Evolutionary conservation across 2,113 vertebrate species (phyloP).

Genomic region (Calyptomena viridis): DNA sequence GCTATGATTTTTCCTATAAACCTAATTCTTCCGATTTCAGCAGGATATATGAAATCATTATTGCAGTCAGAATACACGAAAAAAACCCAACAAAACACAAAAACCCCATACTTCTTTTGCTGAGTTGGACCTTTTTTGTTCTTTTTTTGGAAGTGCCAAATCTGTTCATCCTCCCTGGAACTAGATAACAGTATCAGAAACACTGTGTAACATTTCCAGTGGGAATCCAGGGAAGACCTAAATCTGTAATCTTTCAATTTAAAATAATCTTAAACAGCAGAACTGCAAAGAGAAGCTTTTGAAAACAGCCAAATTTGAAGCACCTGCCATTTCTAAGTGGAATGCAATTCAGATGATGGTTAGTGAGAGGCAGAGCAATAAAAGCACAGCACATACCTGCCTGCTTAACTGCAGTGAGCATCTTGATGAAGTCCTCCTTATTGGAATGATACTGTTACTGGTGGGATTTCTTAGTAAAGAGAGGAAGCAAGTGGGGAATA

Average conservation of each 20-base stretch:
- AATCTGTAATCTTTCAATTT: constrained; percentile 22
- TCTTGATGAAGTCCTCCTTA: not conserved
- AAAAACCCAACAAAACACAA: not conserved
- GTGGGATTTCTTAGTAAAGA: not conserved
- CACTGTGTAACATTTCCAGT: constrained; percentile 25
- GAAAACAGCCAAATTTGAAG: not conserved
- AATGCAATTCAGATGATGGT: not conserved
- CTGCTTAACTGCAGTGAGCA: not conserved
- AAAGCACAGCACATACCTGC: not conserved
- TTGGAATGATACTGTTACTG: not conserved
- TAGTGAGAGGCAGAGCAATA: not conserved
- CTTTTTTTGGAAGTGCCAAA: constrained; percentile 52
- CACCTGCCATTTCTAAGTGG: not conserved
- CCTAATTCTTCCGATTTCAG: not conserved
- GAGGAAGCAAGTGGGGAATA: not conserved
- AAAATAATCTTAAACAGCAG: constrained; percentile 33
- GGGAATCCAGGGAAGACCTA: constrained; percentile 41
- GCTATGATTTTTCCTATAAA: not conserved
- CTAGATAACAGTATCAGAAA: constrained; percentile 32
- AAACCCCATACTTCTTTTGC: not conserved
- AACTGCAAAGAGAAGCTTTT: not conserved
- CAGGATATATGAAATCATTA: not conserved
- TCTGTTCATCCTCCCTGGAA: constrained; percentile 42
- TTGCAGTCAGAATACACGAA: not conserved
- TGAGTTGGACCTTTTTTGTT: constrained; percentile 39